A percentile compares a stretch with the other conserved stretches of the same genome.
phyloP scores from a whole-genome alignment of 2,797 vertebrate genomes.

The Petrocephalus sullivani region DNA sequence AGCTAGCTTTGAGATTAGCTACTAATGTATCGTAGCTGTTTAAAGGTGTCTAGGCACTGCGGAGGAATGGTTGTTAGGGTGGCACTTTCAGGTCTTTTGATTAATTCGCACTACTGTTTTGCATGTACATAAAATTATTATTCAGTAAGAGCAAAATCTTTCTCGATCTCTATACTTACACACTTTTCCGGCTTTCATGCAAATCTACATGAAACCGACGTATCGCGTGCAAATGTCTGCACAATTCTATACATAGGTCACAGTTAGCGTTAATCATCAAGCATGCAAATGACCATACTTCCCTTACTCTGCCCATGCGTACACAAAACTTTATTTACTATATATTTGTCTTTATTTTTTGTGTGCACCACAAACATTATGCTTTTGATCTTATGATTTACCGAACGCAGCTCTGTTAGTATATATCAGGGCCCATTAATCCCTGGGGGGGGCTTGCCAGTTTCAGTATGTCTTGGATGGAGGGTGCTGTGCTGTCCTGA shows the following conservation, averaged over 20 bases:
- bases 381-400: background rate
- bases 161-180: background rate
- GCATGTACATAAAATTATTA: conserved; percentile 23
- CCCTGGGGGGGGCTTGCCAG: background rate
- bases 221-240: conserved; percentile 58
- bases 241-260: conserved; percentile 41
- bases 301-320: conserved; percentile 2
- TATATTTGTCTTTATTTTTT: background rate
- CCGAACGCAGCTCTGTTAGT: background rate
- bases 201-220: conserved; percentile 22
- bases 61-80: background rate
- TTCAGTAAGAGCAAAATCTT: background rate
- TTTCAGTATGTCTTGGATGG: background rate
- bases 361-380: background rate
- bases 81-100: background rate
- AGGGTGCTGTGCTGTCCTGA: background rate
- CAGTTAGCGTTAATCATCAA: conserved; percentile 40
- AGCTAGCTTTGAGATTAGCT: background rate
- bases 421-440: background rate
- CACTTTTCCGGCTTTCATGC: background rate
- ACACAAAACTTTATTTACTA: background rate
- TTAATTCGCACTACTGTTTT: background rate
- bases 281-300: conserved; percentile 57
- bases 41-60: background rate
- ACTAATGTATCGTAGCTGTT: background rate